Percentiles rank a stretch among this genome's conserved stretches.
These are phyloP conservation scores for Nephotettix cincticeps DNA, from an alignment of 1,140 invertebrate genomes.

Conservation along the genomic window DNA sequence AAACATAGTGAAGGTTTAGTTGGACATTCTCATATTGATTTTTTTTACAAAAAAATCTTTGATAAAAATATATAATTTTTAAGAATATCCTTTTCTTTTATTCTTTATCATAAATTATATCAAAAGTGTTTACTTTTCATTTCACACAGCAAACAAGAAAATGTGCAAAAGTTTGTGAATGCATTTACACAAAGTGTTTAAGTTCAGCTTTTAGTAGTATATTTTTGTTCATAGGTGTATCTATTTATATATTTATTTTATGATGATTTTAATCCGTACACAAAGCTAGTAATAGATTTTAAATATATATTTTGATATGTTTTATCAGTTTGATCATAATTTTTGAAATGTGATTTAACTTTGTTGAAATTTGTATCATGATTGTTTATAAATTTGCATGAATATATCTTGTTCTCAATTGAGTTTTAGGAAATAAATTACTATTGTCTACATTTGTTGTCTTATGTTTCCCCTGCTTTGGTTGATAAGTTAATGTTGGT, in stretches of 20 bases:
- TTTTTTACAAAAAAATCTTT: too few relatives aligned
- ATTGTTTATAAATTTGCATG: conserved; percentile 19
- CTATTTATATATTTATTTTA: not conserved
- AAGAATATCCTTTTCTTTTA: too few relatives aligned
- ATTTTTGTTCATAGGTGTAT: not conserved
- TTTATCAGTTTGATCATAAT: not conserved
- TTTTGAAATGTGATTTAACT: not conserved
- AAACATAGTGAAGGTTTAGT: too few relatives aligned
- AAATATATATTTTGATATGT: conserved; percentile 8
- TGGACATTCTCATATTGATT: too few relatives aligned
- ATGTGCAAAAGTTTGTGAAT: not conserved
- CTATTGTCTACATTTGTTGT: not conserved
- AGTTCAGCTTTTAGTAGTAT: conserved; percentile 9
- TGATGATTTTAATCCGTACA: too few relatives aligned
- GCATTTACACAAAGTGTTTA: conserved; percentile 19
- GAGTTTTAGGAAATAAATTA: conserved; percentile 14
- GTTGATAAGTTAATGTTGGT: too few relatives aligned
- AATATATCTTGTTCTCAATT: not conserved
- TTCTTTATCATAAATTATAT: too few relatives aligned
- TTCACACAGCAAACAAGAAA: too few relatives aligned
- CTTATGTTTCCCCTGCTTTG: too few relatives aligned
- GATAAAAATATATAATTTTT: too few relatives aligned
- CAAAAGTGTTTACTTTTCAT: too few relatives aligned
- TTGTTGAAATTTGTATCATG: conserved; percentile 12
- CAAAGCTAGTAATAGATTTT: too few relatives aligned